A percentile compares a stretch with the other conserved stretches of the same genome.
Conservation (phyloP, 2,113 vertebrate genomes). For the Rhabdornis inornatus region DNA sequence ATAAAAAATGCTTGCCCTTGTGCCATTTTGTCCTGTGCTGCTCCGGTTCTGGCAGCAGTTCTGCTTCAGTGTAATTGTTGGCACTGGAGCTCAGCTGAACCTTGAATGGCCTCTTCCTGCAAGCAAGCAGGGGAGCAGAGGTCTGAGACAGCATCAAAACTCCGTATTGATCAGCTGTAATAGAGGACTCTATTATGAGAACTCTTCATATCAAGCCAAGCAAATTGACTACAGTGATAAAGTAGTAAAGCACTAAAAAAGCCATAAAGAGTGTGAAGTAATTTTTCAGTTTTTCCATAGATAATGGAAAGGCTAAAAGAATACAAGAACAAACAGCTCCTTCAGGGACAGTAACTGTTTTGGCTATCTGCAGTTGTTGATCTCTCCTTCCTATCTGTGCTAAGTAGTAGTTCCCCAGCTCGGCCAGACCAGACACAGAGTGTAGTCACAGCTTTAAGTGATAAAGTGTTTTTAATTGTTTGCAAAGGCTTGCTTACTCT, state of each 20-base stretch:
- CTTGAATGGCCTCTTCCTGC: constrained; percentile 51
- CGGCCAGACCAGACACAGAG: not conserved
- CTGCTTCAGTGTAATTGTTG: constrained; percentile 57
- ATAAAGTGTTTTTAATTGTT: constrained; percentile 50
- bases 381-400: constrained; percentile 39
- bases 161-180: constrained; percentile 56
- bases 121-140: constrained; percentile 34
- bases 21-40: constrained; percentile 53
- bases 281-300: constrained; percentile 53
- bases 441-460: constrained; percentile 53
- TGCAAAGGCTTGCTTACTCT: constrained; percentile 68
- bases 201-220: constrained; percentile 24
- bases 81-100: constrained; percentile 25
- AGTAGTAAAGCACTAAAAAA: constrained; percentile 32
- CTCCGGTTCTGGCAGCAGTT: constrained; percentile 53
- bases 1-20: constrained; percentile 65
- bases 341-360: constrained; percentile 51
- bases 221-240: constrained; percentile 13
- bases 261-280: constrained; percentile 24
- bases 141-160: constrained; percentile 1
- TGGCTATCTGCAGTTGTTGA: constrained; percentile 42
- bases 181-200: constrained; percentile 55
- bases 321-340: constrained; percentile 46
- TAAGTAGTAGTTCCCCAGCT: constrained; percentile 21
- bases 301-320: constrained; percentile 54